These are phyloP conservation scores for Helicoverpa zea DNA, from an alignment of 1,140 invertebrate genomes.

Conservation along the genomic window DNA sequence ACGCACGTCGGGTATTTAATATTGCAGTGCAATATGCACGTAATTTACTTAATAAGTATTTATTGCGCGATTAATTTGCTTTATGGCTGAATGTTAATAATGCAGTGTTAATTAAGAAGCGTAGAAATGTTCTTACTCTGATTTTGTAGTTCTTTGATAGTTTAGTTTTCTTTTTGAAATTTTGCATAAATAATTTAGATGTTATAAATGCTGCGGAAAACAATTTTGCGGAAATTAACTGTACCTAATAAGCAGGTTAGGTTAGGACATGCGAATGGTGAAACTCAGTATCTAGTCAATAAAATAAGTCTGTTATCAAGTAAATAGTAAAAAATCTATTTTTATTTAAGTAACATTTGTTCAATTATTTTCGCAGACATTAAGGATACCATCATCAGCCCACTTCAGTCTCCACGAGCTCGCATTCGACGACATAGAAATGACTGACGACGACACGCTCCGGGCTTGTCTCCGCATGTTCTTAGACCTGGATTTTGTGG, in stretches of 20 bases:
- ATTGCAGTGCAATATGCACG: conserved; percentile 7
- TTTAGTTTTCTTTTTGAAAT: no score
- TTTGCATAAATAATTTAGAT: no score
- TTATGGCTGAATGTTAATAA: background rate
- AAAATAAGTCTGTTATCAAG: no score
- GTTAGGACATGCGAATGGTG: no score
- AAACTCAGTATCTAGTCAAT: no score
- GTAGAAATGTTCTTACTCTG: background rate
- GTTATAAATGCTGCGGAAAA: no score
- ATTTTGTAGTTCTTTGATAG: no score
- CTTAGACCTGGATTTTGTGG: conserved; percentile 95
- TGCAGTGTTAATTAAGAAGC: conserved; percentile 2
- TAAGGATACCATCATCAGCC: conserved; percentile 93
- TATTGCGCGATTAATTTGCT: conserved; percentile 7
- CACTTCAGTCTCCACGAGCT: conserved; percentile 94
- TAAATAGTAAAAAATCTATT: no score
- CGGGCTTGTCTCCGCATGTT: conserved; percentile 96
- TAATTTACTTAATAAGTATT: background rate
- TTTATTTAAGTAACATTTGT: no score
- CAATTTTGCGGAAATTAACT: no score
- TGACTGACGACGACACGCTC: conserved; percentile 95
- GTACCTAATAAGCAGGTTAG: no score
- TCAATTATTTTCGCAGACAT: no score
- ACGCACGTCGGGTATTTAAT: conserved; percentile 20
- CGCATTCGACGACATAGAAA: conserved; percentile 94